A percentile compares a stretch with the other conserved stretches of the same genome.
phyloP scores from a whole-genome alignment of 2,888 invertebrate species.

The Therioaphis trifolii region DNA sequence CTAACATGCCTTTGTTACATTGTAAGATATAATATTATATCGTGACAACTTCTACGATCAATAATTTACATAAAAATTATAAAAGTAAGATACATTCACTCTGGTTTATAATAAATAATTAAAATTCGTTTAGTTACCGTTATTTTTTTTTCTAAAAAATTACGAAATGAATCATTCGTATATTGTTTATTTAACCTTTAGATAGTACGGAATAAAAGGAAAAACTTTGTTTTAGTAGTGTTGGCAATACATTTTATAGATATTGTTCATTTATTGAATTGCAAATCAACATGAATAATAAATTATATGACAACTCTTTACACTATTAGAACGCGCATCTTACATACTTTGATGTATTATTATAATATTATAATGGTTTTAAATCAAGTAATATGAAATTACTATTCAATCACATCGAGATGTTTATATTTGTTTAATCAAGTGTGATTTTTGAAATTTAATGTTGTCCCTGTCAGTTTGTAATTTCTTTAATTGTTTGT shows the following conservation, averaged over 20 bases:
- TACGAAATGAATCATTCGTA: constrained; percentile 33
- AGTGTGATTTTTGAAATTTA: too few species aligned
- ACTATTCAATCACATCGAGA: too few species aligned
- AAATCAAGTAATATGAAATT: too few species aligned
- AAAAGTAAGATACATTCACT: constrained; percentile 30
- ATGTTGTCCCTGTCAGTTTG: too few species aligned
- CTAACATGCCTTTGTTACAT: not conserved
- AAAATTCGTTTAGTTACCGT: not conserved
- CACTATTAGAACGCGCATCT: too few species aligned
- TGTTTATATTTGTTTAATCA: too few species aligned
- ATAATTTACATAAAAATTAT: constrained; percentile 13
- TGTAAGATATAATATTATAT: constrained; percentile 24
- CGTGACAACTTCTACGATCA: not conserved
- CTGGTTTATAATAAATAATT: constrained; percentile 6
- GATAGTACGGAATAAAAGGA: not conserved
- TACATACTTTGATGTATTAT: too few species aligned
- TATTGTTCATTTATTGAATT: not conserved
- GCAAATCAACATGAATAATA: not conserved
- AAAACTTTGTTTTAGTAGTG: too few species aligned
- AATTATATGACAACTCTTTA: too few species aligned
- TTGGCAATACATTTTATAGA: not conserved
- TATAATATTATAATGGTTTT: too few species aligned
- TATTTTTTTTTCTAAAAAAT: constrained; percentile 20
- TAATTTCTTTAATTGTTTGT: too few species aligned
- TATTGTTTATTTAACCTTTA: constrained; percentile 22